Evolutionary conservation across 2,113 vertebrate species (phyloP).

Genomic region (Corythornis cristatus): DNA sequence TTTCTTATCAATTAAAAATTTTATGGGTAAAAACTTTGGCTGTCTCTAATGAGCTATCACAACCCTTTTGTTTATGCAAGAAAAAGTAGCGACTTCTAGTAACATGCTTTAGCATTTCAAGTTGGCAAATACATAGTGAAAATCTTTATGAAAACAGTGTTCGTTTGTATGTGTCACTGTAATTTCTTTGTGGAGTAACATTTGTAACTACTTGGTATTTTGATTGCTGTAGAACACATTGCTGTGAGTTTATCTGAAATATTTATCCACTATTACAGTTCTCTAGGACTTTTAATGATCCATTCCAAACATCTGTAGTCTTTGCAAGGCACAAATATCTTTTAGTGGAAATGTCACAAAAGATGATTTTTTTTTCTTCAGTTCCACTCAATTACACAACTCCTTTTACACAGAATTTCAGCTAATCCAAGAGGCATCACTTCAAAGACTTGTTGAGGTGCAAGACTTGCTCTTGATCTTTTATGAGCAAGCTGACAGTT

Average conservation of each 20-base stretch:
- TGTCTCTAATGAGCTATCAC: not conserved
- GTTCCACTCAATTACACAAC: conserved; percentile 39
- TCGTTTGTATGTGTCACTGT: not conserved
- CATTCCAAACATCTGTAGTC: not conserved
- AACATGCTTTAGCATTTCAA: not conserved
- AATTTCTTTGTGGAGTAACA: not conserved
- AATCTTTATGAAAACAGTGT: not conserved
- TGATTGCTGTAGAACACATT: not conserved
- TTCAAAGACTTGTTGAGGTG: conserved; percentile 55
- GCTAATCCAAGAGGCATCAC: conserved; percentile 55
- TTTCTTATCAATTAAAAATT: not conserved
- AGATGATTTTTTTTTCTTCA: not conserved
- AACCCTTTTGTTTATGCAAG: not conserved
- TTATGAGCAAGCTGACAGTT: conserved; percentile 62
- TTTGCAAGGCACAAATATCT: not conserved
- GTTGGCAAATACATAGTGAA: not conserved
- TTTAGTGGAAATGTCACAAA: not conserved
- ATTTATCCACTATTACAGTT: not conserved
- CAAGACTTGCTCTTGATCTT: conserved; percentile 48
- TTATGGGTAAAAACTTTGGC: not conserved
- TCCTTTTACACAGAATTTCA: conserved; percentile 11
- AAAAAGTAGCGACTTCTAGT: not conserved
- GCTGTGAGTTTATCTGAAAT: not conserved
- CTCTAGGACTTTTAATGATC: not conserved
- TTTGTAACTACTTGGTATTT: not conserved